Evolutionary conservation across 2,113 vertebrate genomes (phyloP), one percentile per base, ranked within the genome.

Genomic region (Thalassoma bifasciatum): DNA sequence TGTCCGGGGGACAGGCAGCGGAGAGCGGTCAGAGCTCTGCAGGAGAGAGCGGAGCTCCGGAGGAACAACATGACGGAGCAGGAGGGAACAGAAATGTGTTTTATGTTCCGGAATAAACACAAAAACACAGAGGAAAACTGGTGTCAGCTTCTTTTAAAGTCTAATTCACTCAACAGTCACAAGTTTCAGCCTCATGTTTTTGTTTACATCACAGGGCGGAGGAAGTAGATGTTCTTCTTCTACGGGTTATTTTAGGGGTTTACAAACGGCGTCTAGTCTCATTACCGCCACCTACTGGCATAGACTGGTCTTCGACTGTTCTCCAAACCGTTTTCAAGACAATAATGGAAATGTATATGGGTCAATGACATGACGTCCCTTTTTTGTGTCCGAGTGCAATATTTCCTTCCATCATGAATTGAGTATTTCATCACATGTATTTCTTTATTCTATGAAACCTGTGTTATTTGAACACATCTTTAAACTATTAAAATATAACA

Each of bases 1-100:
- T 4, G 66, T 61, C 73, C 79, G 75, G 50, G 19, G 19, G 57
- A 38, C 9, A 38, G 34, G 79, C 79, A 37, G 51, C 84, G 75
- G 30, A 70, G 61, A 37, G 47, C 64, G 71, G 77, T 0, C 58
- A 87, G 11, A 65, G n/a, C 42, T 54, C 58, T 61, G 60, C 68
- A n/a, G 78, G 77, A 1, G 63, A 79, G 40, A 26, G 54, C 79
- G 44, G 79, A 70, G 0, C 66, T 59, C 60, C 83, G 72, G 50
- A 83, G 62, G 19, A 79, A 19, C 62, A 76, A n/a, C 92, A 93
- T 93, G 62, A 1, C 50, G 16, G 64, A 16, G 5, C 5, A 21
- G 38, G 1, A 37, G 2, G 2, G 7, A 8, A 0, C 7, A 9
- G 26, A 66, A 9, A 8, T 17, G 2, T 37, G 0, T 42, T 1